Percentiles rank a stretch among this genome's conserved stretches.
Conservation (phyloP, 2,888 invertebrate species). For the Chalcis sispes region DNA sequence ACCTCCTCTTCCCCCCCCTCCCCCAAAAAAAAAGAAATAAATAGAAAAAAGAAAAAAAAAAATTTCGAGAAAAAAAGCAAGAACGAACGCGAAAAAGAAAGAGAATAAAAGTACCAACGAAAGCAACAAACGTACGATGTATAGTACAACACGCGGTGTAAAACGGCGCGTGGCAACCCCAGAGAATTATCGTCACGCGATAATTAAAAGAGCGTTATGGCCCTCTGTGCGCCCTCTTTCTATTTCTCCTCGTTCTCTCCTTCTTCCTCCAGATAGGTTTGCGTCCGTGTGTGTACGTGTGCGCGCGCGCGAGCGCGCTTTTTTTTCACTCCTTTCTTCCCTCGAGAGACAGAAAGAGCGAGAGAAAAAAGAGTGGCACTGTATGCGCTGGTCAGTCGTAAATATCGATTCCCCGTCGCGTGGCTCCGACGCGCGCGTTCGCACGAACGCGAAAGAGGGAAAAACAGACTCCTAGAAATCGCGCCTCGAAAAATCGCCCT, state of each 20-base stretch:
- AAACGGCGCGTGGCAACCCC: background rate
- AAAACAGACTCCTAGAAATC: slow-evolving; percentile 7
- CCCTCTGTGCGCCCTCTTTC: slow-evolving; percentile 10
- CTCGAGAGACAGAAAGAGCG: background rate
- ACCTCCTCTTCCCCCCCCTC: no score
- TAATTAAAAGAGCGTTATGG: slow-evolving; percentile 51
- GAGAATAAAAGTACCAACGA: background rate
- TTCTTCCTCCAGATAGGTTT: background rate
- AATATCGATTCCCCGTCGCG: slow-evolving; percentile 51
- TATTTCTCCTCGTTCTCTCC: no score
- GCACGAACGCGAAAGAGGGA: no score
- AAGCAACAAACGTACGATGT: background rate
- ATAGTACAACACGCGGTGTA: background rate
- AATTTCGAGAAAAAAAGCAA: background rate
- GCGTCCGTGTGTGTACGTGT: no score
- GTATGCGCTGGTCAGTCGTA: slow-evolving; percentile 35
- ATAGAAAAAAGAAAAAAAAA: background rate
- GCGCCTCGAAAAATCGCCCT: slow-evolving; percentile 10
- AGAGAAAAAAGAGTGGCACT: slow-evolving; percentile 11
- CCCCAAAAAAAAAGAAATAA: no score
- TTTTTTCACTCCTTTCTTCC: background rate
- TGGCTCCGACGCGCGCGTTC: background rate
- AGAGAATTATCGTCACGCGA: slow-evolving; percentile 54
- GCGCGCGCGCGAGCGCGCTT: no score
- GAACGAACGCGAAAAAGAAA: background rate